phyloP scores from a whole-genome alignment of 2,113 vertebrate species.

The Carettochelys insculpta region DNA sequence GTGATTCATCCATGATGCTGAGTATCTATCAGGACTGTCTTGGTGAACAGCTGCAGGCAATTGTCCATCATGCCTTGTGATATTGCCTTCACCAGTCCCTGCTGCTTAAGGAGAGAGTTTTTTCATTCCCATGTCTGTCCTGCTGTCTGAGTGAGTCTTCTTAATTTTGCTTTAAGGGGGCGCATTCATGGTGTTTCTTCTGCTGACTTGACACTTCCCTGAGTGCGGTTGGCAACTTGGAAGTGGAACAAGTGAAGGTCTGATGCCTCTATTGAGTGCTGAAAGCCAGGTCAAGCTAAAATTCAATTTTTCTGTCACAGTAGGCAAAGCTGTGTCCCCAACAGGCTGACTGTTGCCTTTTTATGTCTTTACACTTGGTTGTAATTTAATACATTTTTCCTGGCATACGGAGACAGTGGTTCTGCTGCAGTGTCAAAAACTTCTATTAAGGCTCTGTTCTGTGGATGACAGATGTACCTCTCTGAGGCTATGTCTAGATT shows the following conservation, averaged over 20 bases:
- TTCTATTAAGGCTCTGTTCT: fast-evolving
- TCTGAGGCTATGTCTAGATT: too few relatives aligned
- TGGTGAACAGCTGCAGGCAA: neutral
- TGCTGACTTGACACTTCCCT: neutral
- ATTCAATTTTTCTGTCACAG: neutral
- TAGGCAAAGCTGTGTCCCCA: too few relatives aligned
- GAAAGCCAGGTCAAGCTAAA: neutral
- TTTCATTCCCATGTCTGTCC: neutral
- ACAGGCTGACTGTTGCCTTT: fast-evolving
- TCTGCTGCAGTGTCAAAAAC: fast-evolving
- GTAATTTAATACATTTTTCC: fast-evolving
- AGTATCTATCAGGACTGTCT: neutral
- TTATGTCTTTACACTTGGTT: fast-evolving
- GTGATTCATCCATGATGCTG: neutral
- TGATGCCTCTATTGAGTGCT: neutral
- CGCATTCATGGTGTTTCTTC: neutral
- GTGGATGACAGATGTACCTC: neutral
- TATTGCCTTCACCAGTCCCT: neutral
- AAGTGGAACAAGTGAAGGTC: fast-evolving
- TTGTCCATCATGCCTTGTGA: neutral
- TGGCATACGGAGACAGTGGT: neutral
- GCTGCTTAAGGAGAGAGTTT: neutral
- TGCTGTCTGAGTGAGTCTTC: neutral
- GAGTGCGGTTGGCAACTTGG: fast-evolving
- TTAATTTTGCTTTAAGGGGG: neutral